Conservation (phyloP, 1,140 invertebrate genomes). For the Platyscapa corneri region DNA sequence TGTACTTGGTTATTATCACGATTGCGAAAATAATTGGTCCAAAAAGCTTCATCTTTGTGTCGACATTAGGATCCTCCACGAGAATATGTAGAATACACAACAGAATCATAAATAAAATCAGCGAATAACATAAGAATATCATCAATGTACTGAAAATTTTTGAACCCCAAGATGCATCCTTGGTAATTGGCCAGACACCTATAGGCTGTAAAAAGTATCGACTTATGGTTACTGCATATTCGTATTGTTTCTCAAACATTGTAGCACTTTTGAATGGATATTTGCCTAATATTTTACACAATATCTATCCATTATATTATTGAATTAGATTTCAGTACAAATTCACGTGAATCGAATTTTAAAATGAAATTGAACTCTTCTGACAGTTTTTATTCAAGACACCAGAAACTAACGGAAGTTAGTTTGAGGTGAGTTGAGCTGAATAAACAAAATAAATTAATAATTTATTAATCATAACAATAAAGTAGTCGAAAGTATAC, state of each 20-base stretch:
- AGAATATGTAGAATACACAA: slow-evolving; percentile 56
- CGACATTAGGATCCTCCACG: slow-evolving; percentile 56
- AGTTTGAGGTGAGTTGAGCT: too few species aligned
- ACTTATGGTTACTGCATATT: slow-evolving; percentile 63
- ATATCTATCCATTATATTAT: too few species aligned
- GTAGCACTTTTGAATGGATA: too few species aligned
- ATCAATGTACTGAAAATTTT: slow-evolving; percentile 41
- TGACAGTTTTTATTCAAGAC: too few species aligned
- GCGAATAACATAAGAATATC: slow-evolving; percentile 47
- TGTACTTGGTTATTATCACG: slow-evolving; percentile 64
- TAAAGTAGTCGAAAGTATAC: too few species aligned
- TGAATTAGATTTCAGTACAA: too few species aligned
- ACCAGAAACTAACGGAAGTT: too few species aligned
- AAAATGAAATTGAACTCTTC: too few species aligned
- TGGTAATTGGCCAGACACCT: slow-evolving; percentile 55
- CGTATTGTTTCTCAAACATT: not conserved
- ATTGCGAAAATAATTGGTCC: slow-evolving; percentile 64
- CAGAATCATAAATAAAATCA: slow-evolving; percentile 56
- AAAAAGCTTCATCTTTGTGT: slow-evolving; percentile 57
- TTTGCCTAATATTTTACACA: too few species aligned
- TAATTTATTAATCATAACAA: too few species aligned
- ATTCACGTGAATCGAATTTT: too few species aligned
- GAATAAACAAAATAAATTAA: too few species aligned
- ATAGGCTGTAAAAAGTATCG: slow-evolving; percentile 57
- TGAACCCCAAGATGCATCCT: slow-evolving; percentile 27